Evolutionary conservation across 2,113 vertebrate genomes (phyloP).

Genomic region (Sapajus apella): DNA sequence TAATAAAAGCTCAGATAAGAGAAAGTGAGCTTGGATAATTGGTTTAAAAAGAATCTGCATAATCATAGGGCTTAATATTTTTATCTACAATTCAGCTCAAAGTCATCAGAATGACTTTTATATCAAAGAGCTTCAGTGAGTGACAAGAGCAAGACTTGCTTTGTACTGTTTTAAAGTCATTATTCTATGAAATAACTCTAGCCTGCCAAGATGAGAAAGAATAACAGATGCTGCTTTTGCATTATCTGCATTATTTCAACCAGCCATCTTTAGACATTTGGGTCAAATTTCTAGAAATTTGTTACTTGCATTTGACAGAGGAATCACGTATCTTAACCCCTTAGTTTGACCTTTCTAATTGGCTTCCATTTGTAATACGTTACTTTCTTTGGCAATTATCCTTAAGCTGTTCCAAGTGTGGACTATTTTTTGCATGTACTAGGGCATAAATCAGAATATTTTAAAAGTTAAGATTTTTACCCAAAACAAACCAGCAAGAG

Average conservation of each 20-base stretch:
- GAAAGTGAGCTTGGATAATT: not conserved
- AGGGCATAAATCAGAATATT: constrained; percentile 67
- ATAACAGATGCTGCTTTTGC: constrained; percentile 87
- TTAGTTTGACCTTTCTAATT: constrained; percentile 74
- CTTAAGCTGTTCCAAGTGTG: constrained; percentile 45
- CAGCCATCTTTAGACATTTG: constrained; percentile 83
- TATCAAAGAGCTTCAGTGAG: constrained; percentile 85
- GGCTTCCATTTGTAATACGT: constrained; percentile 75
- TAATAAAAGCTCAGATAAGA: constrained; percentile 76
- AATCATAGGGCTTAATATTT: constrained; percentile 81
- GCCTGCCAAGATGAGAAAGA: constrained; percentile 84
- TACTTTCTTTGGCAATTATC: constrained; percentile 80
- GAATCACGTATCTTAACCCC: constrained; percentile 79
- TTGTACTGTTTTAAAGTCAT: constrained; percentile 86
- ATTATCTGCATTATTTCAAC: constrained; percentile 82
- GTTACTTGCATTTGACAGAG: constrained; percentile 72
- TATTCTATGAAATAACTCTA: constrained; percentile 88
- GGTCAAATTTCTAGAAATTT: constrained; percentile 88
- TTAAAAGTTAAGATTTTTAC: constrained; percentile 55
- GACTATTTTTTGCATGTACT: constrained; percentile 76
- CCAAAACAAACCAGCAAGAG: not conserved
- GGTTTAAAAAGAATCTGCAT: constrained; percentile 72
- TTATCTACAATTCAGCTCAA: constrained; percentile 76
- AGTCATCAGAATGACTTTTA: constrained; percentile 81
- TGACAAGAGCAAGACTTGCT: constrained; percentile 85